Conservation (phyloP, 2,113 vertebrate genomes). For the Ophthalmolycus amberensis region DNA sequence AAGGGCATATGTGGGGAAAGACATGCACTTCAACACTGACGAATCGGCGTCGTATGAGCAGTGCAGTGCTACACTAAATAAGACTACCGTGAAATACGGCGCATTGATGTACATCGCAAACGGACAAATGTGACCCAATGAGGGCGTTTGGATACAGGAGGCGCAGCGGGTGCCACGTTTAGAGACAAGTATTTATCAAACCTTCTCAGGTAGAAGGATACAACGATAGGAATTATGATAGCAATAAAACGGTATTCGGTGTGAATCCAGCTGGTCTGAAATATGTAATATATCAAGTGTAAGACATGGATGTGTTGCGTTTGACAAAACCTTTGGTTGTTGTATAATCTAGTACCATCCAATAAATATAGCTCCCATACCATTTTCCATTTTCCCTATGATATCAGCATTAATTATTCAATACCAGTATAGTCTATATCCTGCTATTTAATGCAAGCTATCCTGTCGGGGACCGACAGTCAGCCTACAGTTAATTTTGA, state of each 20-base stretch:
- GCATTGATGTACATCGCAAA: constrained; percentile 64
- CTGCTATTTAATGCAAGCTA: constrained; percentile 44
- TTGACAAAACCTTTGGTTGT: constrained; percentile 18
- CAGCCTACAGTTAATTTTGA: constrained; percentile 21
- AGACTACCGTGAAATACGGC: constrained; percentile 54
- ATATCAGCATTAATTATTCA: constrained; percentile 75
- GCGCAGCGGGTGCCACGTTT: constrained; percentile 42
- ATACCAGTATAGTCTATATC: constrained; percentile 47
- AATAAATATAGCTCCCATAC: constrained; percentile 41
- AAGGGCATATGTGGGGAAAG: constrained; percentile 62
- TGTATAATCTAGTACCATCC: constrained; percentile 30
- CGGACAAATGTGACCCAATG: constrained; percentile 65
- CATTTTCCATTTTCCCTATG: constrained; percentile 55
- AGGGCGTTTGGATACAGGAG: constrained; percentile 70
- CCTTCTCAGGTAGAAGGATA: constrained; percentile 46
- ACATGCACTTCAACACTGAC: constrained; percentile 22
- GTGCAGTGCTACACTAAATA: constrained; percentile 44
- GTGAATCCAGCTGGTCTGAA: constrained; percentile 24
- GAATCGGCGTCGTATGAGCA: constrained; percentile 4
- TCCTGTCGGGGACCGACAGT: constrained; percentile 37
- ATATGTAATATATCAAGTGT: constrained; percentile 20
- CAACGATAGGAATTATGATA: constrained; percentile 47
- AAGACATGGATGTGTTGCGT: constrained; percentile 24
- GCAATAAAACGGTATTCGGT: constrained; percentile 42
- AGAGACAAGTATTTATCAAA: constrained; percentile 47